These are phyloP conservation scores for Bubo bubo DNA, from an alignment of 2,113 vertebrate genomes.

Conservation along the genomic window DNA sequence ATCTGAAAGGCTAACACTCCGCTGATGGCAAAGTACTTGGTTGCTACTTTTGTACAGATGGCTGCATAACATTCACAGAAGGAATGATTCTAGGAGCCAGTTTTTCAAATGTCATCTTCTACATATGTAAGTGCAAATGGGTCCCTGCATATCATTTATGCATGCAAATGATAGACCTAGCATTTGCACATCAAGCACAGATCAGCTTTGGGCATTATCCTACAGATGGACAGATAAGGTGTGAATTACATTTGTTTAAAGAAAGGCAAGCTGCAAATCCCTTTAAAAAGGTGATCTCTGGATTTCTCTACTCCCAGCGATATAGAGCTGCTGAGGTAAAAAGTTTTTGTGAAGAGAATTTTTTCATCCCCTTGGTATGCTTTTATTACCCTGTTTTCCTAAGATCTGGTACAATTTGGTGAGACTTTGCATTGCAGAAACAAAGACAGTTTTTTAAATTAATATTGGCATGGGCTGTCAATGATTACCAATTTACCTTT, in stretches of 20 bases:
- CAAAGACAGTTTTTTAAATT: neutral
- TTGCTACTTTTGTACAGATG: conserved; percentile 64
- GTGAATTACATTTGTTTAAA: conserved; percentile 9
- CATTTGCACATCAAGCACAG: conserved; percentile 32
- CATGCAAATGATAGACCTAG: conserved; percentile 44
- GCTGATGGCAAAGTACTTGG: conserved; percentile 31
- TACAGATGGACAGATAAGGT: conserved; percentile 46
- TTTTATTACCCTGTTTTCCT: neutral
- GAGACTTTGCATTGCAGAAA: neutral
- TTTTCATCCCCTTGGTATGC: neutral
- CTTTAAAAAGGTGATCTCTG: neutral
- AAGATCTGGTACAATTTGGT: neutral
- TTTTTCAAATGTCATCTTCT: conserved; percentile 64
- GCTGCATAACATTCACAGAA: conserved; percentile 62
- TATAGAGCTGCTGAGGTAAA: neutral
- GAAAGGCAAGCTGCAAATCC: neutral
- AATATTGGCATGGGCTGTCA: neutral
- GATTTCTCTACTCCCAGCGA: neutral
- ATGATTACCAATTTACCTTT: neutral
- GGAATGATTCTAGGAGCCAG: conserved; percentile 42
- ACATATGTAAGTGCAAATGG: conserved; percentile 55
- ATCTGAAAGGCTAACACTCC: conserved; percentile 22
- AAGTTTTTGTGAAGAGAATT: neutral
- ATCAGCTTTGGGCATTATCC: conserved; percentile 17
- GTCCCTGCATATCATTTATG: conserved; percentile 31